Conservation (phyloP, 2,113 vertebrate genomes). For the Percopsis transmontana region DNA sequence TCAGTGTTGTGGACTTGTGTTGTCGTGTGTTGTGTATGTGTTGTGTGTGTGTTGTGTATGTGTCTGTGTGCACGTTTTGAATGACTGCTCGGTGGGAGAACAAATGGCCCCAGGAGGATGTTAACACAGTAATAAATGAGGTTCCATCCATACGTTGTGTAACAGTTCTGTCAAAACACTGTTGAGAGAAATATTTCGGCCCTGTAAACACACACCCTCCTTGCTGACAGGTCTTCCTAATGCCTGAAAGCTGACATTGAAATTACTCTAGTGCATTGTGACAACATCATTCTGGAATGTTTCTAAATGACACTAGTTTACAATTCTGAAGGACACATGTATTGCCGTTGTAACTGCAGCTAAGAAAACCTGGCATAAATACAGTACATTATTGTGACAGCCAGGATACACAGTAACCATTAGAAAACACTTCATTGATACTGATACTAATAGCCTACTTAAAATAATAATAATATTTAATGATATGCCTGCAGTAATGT, state of each 20-base stretch:
- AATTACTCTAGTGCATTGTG: constrained; percentile 49
- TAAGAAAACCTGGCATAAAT: too few species aligned
- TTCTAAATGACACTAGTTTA: constrained; percentile 49
- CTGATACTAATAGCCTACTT: too few species aligned
- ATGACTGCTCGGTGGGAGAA: constrained; percentile 50
- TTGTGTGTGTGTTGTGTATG: neutral
- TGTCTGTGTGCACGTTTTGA: constrained; percentile 18
- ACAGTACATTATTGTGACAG: too few species aligned
- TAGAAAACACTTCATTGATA: too few species aligned
- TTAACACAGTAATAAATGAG: constrained; percentile 54
- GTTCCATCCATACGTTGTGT: constrained; percentile 36
- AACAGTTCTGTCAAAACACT: constrained; percentile 63
- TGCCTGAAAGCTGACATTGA: constrained; percentile 24
- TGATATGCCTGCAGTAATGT: too few species aligned
- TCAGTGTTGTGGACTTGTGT: constrained; percentile 24
- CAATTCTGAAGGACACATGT: constrained; percentile 24
- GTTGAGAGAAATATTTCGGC: constrained; percentile 51
- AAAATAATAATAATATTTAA: too few species aligned
- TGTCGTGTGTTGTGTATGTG: constrained; percentile 28
- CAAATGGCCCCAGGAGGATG: constrained; percentile 28
- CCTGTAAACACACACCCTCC: constrained; percentile 11
- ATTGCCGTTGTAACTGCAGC: constrained; percentile 29
- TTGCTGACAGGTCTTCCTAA: constrained; percentile 43
- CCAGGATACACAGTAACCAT: too few species aligned
- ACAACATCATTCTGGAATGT: constrained; percentile 34